Evolutionary conservation across 2,113 vertebrate genomes (phyloP), one percentile per base, ranked within the genome.

Genomic region (Clarias macrocephalus): DNA sequence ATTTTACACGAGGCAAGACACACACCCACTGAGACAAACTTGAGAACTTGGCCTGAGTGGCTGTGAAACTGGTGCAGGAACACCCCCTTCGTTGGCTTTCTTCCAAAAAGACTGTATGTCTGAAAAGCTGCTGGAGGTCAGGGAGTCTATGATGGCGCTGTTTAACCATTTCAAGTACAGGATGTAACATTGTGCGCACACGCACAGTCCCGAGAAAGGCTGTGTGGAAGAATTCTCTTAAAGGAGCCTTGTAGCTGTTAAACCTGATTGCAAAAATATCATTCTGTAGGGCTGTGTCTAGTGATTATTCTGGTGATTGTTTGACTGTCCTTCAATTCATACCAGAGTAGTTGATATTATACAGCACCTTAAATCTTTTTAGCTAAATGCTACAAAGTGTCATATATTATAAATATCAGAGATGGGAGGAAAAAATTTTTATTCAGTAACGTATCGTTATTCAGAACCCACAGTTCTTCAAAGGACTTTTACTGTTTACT

Each of bases 121-220:
- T 62, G 57, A 52, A 48, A 66, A 66, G 80, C 59, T 63, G 12
- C 21, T 48, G 80, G 80, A 82, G 80, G 81, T 66, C 81, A 66
- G 25, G 15, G n/a, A 83, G 62, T 19, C 62, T 42, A 54, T 83
- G 42, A 66, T 0, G 33, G 83, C 28, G 79, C 42, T 81, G 75
- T 85, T 86, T 80, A 87, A 88, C 83, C 52, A 76, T 84, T 52
- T 66, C 57, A 52, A 86, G 73, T 87, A 87, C 90, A 91, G 88
- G 86, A 91, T 86, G 66, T 42, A 28, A 82, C 30, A 63, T 56
- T 42, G 2, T 48, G 18, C 3, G 25, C 57, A 73, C 81, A 85
- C 79, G 82, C 70, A 56, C 56, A 86, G 28, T 6, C 15, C 10
- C 15, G 52, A 28, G 54, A 18, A 33, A 59, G 5, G 19, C 13